phyloP scores from a whole-genome alignment of 1,140 invertebrate species.

The Ylistrum balloti region DNA sequence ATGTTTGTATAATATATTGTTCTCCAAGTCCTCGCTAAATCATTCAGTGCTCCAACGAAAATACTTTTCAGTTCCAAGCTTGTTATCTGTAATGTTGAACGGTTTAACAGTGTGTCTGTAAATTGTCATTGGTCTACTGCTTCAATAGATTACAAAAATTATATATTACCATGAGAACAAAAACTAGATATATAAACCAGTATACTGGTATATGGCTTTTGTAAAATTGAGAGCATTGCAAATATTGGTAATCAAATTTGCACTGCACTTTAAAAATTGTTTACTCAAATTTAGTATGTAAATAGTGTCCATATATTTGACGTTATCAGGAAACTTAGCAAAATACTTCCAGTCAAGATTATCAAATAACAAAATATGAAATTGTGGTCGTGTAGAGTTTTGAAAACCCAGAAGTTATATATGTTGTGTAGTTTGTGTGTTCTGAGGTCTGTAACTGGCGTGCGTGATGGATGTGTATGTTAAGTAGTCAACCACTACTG shows the following conservation, averaged over 20 bases:
- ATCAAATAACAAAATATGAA: too few species aligned
- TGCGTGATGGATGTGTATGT: conserved; percentile 24
- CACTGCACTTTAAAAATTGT: too few species aligned
- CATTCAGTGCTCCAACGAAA: neutral
- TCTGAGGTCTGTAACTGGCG: neutral
- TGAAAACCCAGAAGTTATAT: neutral
- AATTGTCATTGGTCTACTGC: neutral
- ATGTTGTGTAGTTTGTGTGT: neutral
- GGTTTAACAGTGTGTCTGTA: neutral
- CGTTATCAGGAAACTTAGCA: too few species aligned
- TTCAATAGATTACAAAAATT: neutral
- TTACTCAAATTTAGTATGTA: too few species aligned
- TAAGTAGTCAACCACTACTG: neutral
- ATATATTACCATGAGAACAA: neutral
- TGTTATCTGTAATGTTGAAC: neutral
- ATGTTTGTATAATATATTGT: too few species aligned
- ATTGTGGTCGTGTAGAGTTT: too few species aligned
- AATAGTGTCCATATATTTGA: too few species aligned
- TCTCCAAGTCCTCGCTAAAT: neutral
- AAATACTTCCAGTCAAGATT: too few species aligned
- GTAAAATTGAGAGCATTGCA: too few species aligned
- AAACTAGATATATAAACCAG: too few species aligned
- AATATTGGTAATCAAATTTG: too few species aligned
- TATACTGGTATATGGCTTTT: too few species aligned
- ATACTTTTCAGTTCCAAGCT: conserved; percentile 15